Percentiles rank a stretch among this genome's conserved stretches.
Evolutionary conservation across 2,797 vertebrate species (phyloP).

Genomic region (Hyperoplus immaculatus): DNA sequence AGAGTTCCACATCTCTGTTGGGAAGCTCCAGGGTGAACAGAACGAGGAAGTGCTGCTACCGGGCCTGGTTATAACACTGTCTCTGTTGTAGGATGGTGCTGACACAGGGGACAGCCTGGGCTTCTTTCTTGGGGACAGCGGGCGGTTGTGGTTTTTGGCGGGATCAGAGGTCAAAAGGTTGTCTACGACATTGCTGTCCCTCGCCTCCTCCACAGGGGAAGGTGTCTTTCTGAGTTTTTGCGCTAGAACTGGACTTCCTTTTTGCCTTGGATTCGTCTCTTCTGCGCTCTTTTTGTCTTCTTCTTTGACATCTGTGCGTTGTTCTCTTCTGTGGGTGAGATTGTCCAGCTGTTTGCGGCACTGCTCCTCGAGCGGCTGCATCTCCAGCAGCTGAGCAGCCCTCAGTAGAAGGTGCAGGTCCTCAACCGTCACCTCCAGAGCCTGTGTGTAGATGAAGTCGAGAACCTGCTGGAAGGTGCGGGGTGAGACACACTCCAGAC

Average conservation of each 20-base stretch:
- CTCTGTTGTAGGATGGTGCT: constrained; percentile 47
- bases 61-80: constrained; percentile 69
- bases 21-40: constrained; percentile 58
- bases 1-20: constrained; percentile 71
- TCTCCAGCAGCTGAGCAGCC: constrained; percentile 84
- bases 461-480: constrained; percentile 88
- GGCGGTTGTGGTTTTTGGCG: constrained; percentile 16
- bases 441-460: constrained; percentile 86
- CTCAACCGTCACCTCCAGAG: constrained; percentile 81
- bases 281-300: constrained; percentile 27
- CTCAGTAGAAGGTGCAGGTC: constrained; percentile 83
- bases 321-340: constrained; percentile 26
- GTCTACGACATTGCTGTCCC: constrained; percentile 15
- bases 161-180: constrained; percentile 31
- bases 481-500: constrained; percentile 81
- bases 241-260: constrained; percentile 2
- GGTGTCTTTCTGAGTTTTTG: constrained; percentile 8
- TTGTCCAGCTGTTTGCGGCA: constrained; percentile 77
- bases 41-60: constrained; percentile 42
- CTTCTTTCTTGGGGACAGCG: constrained; percentile 53
- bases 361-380: constrained; percentile 84
- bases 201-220: constrained; percentile 10
- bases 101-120: constrained; percentile 30
- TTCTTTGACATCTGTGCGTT: constrained; percentile 36
- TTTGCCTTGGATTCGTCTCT: constrained; percentile 5